Evolutionary conservation across 2,113 vertebrate genomes (phyloP).

Genomic region (Crypturellus undulatus): DNA sequence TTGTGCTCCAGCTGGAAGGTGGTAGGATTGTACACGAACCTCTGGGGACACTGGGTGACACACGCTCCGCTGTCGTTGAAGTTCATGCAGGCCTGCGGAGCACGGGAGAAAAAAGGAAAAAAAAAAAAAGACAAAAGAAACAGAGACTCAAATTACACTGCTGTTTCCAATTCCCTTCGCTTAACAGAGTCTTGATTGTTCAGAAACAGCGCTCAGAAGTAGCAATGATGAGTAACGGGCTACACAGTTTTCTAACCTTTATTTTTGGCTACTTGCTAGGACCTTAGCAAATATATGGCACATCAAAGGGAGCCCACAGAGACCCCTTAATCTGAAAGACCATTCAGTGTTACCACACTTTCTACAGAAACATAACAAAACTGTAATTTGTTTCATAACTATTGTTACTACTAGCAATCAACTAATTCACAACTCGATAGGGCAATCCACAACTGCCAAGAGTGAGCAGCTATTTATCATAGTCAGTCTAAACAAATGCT

Average conservation of each 20-base stretch:
- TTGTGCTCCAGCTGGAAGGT: conserved; percentile 96
- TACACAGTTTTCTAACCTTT: background rate
- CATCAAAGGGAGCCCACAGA: background rate
- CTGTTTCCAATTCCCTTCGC: background rate
- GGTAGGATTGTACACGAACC: conserved; percentile 96
- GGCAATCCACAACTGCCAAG: background rate
- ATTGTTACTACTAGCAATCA: background rate
- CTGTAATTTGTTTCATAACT: conserved; percentile 9
- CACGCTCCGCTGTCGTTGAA: conserved; percentile 98
- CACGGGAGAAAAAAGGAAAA: background rate
- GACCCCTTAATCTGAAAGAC: background rate
- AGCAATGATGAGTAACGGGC: background rate
- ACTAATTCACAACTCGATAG: background rate
- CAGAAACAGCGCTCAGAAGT: background rate
- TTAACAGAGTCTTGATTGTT: background rate
- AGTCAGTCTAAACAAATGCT: conserved; percentile 38
- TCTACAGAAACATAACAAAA: background rate
- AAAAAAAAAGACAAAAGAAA: background rate
- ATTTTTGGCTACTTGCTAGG: background rate
- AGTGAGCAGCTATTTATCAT: conserved; percentile 33
- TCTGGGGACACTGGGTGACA: conserved; percentile 96
- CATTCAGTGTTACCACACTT: background rate
- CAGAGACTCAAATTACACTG: background rate
- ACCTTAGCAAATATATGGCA: background rate
- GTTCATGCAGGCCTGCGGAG: conserved; percentile 93